phyloP scores from a whole-genome alignment of 1,140 invertebrate genomes.

The Drosophila pseudoobscura region DNA sequence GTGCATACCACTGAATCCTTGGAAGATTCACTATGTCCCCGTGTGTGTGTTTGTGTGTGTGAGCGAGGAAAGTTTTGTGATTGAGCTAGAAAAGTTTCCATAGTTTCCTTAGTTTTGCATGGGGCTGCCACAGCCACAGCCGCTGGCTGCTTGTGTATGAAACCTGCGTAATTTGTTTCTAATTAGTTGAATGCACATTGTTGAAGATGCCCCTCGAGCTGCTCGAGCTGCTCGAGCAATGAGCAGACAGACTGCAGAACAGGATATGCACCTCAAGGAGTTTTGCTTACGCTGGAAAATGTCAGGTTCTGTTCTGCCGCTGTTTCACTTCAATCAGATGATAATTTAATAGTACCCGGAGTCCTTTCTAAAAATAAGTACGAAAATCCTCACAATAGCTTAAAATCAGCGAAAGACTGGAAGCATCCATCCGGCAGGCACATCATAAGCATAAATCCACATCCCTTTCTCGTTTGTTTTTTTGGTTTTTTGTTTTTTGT shows the following conservation, averaged over 20 bases:
- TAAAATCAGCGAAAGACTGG: slow-evolving; percentile 73
- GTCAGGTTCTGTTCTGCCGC: too few species aligned
- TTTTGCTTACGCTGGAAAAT: not conserved
- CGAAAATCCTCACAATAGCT: slow-evolving; percentile 59
- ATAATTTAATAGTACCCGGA: slow-evolving; percentile 58
- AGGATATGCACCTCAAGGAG: slow-evolving; percentile 12
- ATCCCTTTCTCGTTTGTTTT: not conserved
- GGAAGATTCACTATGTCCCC: slow-evolving; percentile 31
- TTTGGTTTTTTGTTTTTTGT: not conserved
- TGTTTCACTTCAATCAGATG: slow-evolving; percentile 3
- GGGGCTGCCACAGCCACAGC: not conserved
- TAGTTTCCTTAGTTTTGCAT: too few species aligned
- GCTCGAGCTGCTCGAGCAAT: too few species aligned
- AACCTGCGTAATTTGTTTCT: slow-evolving; percentile 79
- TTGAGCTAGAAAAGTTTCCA: slow-evolving; percentile 69
- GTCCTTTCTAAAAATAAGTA: not conserved
- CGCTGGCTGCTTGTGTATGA: slow-evolving; percentile 62
- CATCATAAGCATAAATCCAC: slow-evolving; percentile 76
- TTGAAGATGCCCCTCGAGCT: slow-evolving; percentile 35
- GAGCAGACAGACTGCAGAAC: not conserved
- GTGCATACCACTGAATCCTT: slow-evolving; percentile 20
- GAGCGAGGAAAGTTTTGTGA: slow-evolving; percentile 65
- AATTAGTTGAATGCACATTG: slow-evolving; percentile 80
- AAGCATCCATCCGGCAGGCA: slow-evolving; percentile 71
- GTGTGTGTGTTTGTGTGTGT: slow-evolving; percentile 33